Base-by-base conservation (phyloP, 2,113 vertebrate species). In the Myotis davidii region DNA sequence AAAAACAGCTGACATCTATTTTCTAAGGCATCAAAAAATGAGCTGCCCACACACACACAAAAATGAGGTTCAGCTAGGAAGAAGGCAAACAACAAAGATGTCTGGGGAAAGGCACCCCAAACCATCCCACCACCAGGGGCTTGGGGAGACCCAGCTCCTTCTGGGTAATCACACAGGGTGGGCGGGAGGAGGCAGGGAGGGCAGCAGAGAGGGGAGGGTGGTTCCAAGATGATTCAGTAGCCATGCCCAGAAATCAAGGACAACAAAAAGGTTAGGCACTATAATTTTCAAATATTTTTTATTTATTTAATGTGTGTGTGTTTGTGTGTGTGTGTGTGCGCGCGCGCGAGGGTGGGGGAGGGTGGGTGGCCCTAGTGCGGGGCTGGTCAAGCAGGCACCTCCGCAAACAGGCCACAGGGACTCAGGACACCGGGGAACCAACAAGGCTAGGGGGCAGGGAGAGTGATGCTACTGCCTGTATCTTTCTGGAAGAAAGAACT, bases 61-160 rank as follows among this genome's bases (percentile, higher is more conserved):
- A 94, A 77, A 91, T 23, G 21, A 92, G 27, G 39, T 37, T 88
- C 56, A 16, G 48, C 77, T 90, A 82, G 61, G 59, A 67, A 94
- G 92, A 95, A 76, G 0, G 29, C 48, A 72, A 34, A 42, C 73
- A 70, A 29, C 32, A 52, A 65, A 42, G 56, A 21, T 65, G 32
- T 50, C 64, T 81, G 11, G n/a, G 29, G n/a, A 77, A 91, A 83
- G 18, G 21, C 11, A 48, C 48, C 64, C 14, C 8, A 85, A 67
- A 29, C 25, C 27, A 54, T 16, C 13, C 37, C 1, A 34, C 25
- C 32, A 61, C 54, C 42, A 54, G 32, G 17, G 25, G 13, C 16
- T 3, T 21, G 77, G 34, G 27, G 42, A 59, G 59, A 69, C 23
- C 5, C 3, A 4, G 39, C 23, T 54, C 18, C 11, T 23, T 42